Evolutionary conservation across 2,797 vertebrate species (phyloP).

Genomic region (Sitta carolinensis): DNA sequence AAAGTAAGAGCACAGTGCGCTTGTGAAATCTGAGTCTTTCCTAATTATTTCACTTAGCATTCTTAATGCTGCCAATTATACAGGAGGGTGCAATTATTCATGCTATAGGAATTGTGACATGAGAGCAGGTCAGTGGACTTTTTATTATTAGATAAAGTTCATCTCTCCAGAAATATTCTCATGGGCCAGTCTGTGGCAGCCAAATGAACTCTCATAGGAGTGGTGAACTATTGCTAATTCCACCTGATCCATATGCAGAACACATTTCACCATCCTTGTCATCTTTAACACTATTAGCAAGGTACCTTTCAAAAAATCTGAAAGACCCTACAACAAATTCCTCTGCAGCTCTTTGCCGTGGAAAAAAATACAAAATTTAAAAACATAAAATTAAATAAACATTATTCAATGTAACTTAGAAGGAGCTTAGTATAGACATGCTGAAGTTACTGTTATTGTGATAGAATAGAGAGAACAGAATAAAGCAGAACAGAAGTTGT

Average conservation of each 20-base stretch:
- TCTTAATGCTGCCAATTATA: constrained; percentile 58
- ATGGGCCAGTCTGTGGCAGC: constrained; percentile 24
- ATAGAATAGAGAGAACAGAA: neutral
- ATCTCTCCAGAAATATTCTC: constrained; percentile 48
- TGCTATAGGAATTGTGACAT: constrained; percentile 29
- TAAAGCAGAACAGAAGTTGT: neutral
- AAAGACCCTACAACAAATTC: neutral
- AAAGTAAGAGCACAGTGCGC: neutral
- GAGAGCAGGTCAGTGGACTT: constrained; percentile 49
- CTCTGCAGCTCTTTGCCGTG: neutral
- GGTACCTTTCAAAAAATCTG: neutral
- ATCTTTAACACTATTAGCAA: neutral
- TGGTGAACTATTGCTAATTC: constrained; percentile 31
- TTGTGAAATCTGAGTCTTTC: constrained; percentile 10
- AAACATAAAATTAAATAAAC: neutral
- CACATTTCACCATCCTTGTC: neutral
- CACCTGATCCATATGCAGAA: neutral
- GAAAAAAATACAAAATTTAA: neutral
- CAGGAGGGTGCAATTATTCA: constrained; percentile 43
- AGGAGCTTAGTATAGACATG: neutral
- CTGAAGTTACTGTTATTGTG: neutral
- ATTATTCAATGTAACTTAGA: neutral
- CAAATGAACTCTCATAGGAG: constrained; percentile 19
- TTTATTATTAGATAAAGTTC: constrained; percentile 61
- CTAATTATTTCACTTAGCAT: constrained; percentile 67